Evolutionary conservation across 2,888 invertebrate species (phyloP), one percentile per base, ranked within the genome.

Genomic region (Orthosia gothica): DNA sequence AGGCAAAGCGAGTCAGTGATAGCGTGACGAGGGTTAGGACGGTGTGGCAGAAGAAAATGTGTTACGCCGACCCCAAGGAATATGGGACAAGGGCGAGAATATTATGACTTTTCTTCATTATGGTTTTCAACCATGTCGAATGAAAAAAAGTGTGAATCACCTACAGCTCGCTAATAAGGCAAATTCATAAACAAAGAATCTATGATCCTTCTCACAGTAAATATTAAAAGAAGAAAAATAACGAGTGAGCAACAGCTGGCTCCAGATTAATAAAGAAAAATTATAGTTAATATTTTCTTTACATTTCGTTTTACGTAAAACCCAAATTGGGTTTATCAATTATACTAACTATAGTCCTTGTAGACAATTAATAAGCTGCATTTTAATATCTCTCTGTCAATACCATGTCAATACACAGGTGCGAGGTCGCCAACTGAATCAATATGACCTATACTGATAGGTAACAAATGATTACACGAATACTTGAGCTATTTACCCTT

Each of bases 361-460:
- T 63, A 40, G 67, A 49, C 23, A 59, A 55, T 62, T 26, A 54
- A 52, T 59, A n/a, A 59, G 23, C 15, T 74, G 62, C n/a, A 74
- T 55, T 72, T 69, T 61, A 69, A 74, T 76, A 54, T 32, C 32
- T 55, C n/a, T 71, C 58, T 52, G 59, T 82, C 62, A 71, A 82
- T 79, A 69, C n/a, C 70, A 55, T 52, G 59, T 82, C 62, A 71
- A 82, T 79, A 69, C 32, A 49, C 54, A 59, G 52, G 54, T 72
- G 54, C 15, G n/a, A 49, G 7, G 23, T 47, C n/a, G 45, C 47
- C 40, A 62, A 70, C 72, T 70, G 74, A 74, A 83, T 82, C 71
- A 85, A 79, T 72, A 76, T 54, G 54, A 5, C 54, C 64, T 59
- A 57, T 32, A 75, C 57, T 54, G 66, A 69, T 65, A n/a, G n/a